Conservation (phyloP, 2,797 vertebrate species). For the Melanotaenia nigrans region DNA sequence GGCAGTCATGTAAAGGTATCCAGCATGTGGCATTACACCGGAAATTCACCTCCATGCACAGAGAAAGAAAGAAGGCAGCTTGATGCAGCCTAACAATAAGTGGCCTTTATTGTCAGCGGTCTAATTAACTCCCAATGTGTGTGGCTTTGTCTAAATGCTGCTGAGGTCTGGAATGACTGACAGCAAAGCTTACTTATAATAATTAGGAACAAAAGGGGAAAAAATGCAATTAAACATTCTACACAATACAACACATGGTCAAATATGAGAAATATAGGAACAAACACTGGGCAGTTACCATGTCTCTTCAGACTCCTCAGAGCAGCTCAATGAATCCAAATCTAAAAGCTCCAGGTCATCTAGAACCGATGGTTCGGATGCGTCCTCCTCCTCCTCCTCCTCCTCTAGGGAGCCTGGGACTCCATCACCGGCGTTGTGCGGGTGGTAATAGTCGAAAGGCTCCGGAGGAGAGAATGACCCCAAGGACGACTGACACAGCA, state of each 20-base stretch:
- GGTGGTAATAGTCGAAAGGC: conserved; percentile 84
- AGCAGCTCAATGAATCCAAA: conserved; percentile 79
- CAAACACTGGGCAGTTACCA: conserved; percentile 80
- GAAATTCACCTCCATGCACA: neutral
- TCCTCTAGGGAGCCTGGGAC: conserved; percentile 28
- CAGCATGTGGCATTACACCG: neutral
- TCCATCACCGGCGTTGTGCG: conserved; percentile 57
- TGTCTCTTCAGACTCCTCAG: conserved; percentile 85
- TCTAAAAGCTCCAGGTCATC: conserved; percentile 92
- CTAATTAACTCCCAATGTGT: neutral
- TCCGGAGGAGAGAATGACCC: conserved; percentile 42
- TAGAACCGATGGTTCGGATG: conserved; percentile 77
- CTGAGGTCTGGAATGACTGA: neutral
- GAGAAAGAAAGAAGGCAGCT: neutral
- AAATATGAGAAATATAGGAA: neutral
- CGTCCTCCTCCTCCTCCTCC: conserved; percentile 37
- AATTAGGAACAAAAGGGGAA: neutral
- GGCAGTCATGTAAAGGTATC: neutral
- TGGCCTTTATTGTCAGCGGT: conserved; percentile 6
- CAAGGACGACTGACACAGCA: conserved; percentile 73
- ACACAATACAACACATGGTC: conserved; percentile 53
- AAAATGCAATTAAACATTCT: neutral
- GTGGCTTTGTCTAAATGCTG: neutral
- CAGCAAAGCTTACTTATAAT: neutral
- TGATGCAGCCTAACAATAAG: conserved; percentile 15